Conservation (phyloP, 2,113 vertebrate genomes). For the Dolichotis patagonum region DNA sequence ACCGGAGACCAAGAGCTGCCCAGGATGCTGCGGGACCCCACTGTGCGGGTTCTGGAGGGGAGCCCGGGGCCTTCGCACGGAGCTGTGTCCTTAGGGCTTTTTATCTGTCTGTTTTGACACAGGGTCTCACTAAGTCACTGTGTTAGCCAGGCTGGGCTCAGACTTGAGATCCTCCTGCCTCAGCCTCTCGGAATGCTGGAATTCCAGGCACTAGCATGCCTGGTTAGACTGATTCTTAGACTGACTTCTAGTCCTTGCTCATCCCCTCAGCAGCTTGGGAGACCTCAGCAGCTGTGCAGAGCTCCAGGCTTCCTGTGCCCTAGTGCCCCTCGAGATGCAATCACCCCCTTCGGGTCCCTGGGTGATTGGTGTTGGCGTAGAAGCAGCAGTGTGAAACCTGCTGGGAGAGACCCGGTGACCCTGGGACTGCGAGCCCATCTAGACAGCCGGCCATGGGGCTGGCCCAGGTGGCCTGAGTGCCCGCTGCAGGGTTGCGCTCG, state of each 20-base stretch:
- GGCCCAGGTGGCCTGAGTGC: not conserved
- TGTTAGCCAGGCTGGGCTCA: not conserved
- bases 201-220: not conserved
- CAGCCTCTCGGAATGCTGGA: not conserved
- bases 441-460: not conserved
- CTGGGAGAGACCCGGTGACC: not conserved
- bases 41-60: not conserved
- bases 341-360: not conserved
- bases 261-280: not conserved
- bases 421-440: not conserved
- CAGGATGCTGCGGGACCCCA: not conserved
- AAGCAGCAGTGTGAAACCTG: not conserved
- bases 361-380: no score
- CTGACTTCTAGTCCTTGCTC: no score
- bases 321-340: not conserved
- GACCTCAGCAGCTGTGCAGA: not conserved
- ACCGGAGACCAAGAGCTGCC: not conserved
- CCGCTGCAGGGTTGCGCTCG: slow-evolving; percentile 51
- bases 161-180: not conserved
- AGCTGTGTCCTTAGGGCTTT: not conserved
- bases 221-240: not conserved
- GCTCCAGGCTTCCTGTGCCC: not conserved
- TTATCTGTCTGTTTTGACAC: not conserved
- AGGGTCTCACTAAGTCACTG: not conserved
- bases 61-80: not conserved